A percentile compares a stretch with the other conserved stretches of the same genome.
phyloP scores from a whole-genome alignment of 2,113 vertebrate species.

The Tachysurus vachellii region DNA sequence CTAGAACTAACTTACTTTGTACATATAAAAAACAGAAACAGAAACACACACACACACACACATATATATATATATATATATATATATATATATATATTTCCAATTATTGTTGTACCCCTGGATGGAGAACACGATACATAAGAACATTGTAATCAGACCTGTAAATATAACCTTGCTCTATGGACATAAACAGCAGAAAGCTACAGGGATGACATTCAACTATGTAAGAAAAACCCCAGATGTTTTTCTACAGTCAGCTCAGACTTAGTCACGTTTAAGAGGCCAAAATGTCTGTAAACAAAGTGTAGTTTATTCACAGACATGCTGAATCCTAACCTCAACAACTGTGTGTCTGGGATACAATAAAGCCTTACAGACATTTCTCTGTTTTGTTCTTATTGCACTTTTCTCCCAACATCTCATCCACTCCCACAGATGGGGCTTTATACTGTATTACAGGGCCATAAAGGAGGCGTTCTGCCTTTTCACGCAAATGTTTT shows the following conservation, averaged over 20 bases:
- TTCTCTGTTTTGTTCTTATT: background rate
- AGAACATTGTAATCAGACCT: background rate
- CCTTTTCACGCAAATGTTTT: background rate
- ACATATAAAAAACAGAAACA: no score
- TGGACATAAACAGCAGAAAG: background rate
- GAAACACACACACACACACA: no score
- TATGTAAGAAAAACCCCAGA: background rate
- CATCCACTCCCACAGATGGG: background rate
- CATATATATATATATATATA: no score
- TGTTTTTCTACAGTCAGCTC: background rate
- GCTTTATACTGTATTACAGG: background rate
- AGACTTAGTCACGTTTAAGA: no score
- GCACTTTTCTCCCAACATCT: background rate
- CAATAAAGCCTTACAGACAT: background rate
- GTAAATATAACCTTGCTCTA: background rate
- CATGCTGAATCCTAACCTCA: conserved; percentile 69
- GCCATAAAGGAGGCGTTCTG: background rate
- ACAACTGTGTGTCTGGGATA: background rate
- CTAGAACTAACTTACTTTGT: no score
- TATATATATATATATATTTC: no score
- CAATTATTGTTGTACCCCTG: background rate
- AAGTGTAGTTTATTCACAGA: background rate
- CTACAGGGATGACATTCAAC: background rate
- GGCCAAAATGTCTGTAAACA: background rate
- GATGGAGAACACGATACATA: background rate